Percentiles rank a stretch among this genome's conserved stretches.
phyloP scores from a whole-genome alignment of 2,888 invertebrate genomes.

The Argynnis bischoffii region DNA sequence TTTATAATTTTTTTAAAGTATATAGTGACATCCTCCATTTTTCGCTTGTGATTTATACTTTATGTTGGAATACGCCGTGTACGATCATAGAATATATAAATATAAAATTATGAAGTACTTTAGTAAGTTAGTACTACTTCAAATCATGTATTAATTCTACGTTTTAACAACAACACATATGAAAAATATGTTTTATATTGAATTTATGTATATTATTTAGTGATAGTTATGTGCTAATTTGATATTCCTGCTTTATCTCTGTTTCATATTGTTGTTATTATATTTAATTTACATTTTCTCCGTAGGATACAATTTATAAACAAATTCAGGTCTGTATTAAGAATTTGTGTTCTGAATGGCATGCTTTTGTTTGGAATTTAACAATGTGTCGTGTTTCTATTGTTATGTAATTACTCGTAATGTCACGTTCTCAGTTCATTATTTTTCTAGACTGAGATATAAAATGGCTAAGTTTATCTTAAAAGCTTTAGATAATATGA shows the following conservation, averaged over 20 bases:
- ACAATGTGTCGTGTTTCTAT: slow-evolving; percentile 5
- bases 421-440: not conserved
- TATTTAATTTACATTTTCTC: slow-evolving; percentile 56
- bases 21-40: no score
- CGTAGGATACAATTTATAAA: slow-evolving; percentile 81
- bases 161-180: no score
- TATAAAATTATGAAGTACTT: no score
- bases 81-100: no score
- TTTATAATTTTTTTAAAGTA: no score
- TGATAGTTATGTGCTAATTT: not conserved
- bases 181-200: no score
- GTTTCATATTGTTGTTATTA: not conserved
- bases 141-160: no score
- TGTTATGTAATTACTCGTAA: not conserved
- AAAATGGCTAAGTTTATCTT: no score
- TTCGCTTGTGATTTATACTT: no score
- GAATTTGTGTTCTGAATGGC: slow-evolving; percentile 55
- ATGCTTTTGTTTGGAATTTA: slow-evolving; percentile 49
- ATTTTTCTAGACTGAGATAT: not conserved
- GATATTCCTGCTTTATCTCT: not conserved
- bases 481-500: no score
- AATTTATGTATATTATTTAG: not conserved
- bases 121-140: no score
- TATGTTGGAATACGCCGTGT: no score
- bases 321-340: slow-evolving; percentile 81